Evolutionary conservation across 2,113 vertebrate genomes (phyloP), one percentile per base, ranked within the genome.

Genomic region (Trachemys scripta): DNA sequence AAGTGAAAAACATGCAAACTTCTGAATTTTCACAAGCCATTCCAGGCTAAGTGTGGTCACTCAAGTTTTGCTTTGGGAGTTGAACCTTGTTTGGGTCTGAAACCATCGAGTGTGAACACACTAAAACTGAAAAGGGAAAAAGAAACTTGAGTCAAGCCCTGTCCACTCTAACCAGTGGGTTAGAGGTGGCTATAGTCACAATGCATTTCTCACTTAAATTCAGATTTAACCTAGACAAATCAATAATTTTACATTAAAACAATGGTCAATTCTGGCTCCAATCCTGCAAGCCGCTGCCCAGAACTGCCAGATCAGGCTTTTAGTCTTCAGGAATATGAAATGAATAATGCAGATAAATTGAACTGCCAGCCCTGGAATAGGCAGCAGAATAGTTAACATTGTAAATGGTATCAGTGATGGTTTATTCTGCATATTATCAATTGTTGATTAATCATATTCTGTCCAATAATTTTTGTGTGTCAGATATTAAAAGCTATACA

Each of bases 281-380:
- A 7, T 90, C 62, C 12, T 86, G 93, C 12, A 50, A 78, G 29
- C 93, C 4, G 9, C 10, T 57, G 56, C 56, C 24, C 24, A 49
- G 78, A 80, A 31, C 47, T 80, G 25, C 45, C 25, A 56, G 20
- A 24, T 38, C 51, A 42, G 51, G 38, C 51, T 79, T 8, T 75
- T 78, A 85, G 75, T 49, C 82, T 69, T 80, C 90, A 84, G 94
- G 53, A 89, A 59, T 89, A 89, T 94, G 29, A 87, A 89, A 87
- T 0, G 50, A 88, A 62, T 89, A 89, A 75, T 80, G 22, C 0
- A 38, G 92, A 3, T 38, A 91, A 95, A 92, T 90, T 38, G 14
- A 94, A 90, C 94, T 89, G 27, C 89, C 89, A 72, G 84, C 16
- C 38, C 1, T 29, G 80, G 89, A 62, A 62, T 1, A 0, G 51